Evolutionary conservation across 2,113 vertebrate genomes (phyloP), one percentile per base, ranked within the genome.

Genomic region (Apaloderma vittatum): DNA sequence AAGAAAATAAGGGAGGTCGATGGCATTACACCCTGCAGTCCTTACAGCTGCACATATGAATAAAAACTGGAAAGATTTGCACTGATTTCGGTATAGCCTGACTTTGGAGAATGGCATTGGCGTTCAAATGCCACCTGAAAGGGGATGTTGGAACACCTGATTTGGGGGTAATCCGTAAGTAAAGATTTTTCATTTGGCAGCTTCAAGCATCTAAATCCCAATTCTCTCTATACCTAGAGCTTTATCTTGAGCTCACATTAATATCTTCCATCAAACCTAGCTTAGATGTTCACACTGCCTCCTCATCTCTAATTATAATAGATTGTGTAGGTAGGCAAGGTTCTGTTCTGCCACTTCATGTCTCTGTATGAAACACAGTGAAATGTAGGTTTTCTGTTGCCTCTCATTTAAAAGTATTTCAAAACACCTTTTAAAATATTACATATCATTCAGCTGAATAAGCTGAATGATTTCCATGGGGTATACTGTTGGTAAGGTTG

Each of bases 301-400:
- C 91, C 83, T 84, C 75, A 29, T 36, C 88, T 85, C 86, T 94
- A 93, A 95, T 94, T 94, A 78, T 84, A 94, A 63, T 26, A 4
- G 59, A 77, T 86, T 80, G 79, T 67, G 93, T 63, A 92, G 71
- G 72, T 72, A 87, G 83, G 83, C 76, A 92, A 49, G 68, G 80
- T 48, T 68, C 74, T 91, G 29, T 74, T 86, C 59, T 79, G 36
- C 84, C 57, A 20, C 75, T 90, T 90, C 23, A 48, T 52, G 27
- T 52, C 40, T 82, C 36, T 4, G 1, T 54, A 57, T 54, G 55
- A 72, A 34, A 43, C 11, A 8, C 21, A 54, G 46, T 11, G 27
- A 62, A 83, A 55, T 11, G 5, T 15, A 66, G 22, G 32, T 51
- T 90, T 95, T 86, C 59, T 81, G 43, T 18, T 71, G 34, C 18